Evolutionary conservation across 2,888 invertebrate species (phyloP).

Genomic region (Sinotaia quadrata): DNA sequence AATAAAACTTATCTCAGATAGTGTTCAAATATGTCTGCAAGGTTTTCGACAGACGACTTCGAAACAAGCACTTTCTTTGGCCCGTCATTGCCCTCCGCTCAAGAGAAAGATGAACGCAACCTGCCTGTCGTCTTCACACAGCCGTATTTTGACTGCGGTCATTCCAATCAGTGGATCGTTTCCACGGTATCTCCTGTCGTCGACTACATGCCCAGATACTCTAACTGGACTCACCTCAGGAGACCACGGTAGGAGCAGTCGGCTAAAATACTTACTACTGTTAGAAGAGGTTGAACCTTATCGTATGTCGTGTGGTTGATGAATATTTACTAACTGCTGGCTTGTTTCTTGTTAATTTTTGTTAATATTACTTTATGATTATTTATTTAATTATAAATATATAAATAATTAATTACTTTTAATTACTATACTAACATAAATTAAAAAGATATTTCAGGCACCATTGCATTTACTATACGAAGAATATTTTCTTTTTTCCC

Average conservation of each 20-base stretch:
- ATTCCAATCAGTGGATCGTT: slow-evolving; percentile 95
- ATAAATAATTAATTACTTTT: too few relatives aligned
- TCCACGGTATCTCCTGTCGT: slow-evolving; percentile 94
- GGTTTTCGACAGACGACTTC: slow-evolving; percentile 52
- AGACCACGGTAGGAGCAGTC: slow-evolving; percentile 52
- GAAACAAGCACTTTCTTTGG: slow-evolving; percentile 60
- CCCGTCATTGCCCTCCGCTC: slow-evolving; percentile 58
- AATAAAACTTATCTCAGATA: too few relatives aligned
- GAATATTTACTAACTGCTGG: not conserved
- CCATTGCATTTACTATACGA: too few relatives aligned
- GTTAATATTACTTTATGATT: not conserved
- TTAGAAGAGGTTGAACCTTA: too few relatives aligned
- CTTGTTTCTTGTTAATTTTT: not conserved
- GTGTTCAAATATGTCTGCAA: too few relatives aligned
- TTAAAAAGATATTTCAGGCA: too few relatives aligned
- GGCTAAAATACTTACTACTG: too few relatives aligned
- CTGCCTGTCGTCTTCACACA: slow-evolving; percentile 94
- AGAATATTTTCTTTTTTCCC: too few relatives aligned
- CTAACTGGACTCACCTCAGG: slow-evolving; percentile 61
- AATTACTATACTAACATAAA: too few relatives aligned
- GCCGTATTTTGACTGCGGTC: slow-evolving; percentile 95
- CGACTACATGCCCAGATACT: slow-evolving; percentile 85
- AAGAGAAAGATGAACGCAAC: slow-evolving; percentile 36
- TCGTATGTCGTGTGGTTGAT: too few relatives aligned
- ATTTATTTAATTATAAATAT: not conserved